Base-by-base conservation (phyloP, 2,888 invertebrate genomes). In the Eurytoma californica region DNA sequence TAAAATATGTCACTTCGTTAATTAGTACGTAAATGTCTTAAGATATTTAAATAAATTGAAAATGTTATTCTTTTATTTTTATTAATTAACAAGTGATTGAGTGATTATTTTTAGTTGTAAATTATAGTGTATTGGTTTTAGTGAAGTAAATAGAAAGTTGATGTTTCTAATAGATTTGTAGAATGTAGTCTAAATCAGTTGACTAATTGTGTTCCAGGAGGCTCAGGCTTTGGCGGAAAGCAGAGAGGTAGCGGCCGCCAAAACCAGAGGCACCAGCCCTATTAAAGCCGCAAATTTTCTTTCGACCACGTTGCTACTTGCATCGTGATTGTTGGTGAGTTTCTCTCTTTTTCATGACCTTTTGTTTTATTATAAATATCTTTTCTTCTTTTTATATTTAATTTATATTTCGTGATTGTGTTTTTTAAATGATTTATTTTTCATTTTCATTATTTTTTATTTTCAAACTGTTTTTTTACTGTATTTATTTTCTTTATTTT, bases 191-290 rank as follows among this genome's bases (percentile, higher is more conserved):
- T 80, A 18, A 78, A 79, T 67, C 28, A 74, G 77, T 76, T 18
- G 13, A 74, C 63, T 88, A 89, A 86, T 86, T 90, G 86, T 89
- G 88, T 90, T 90, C 86, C 90, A 90, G 92, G 92, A 89, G 91
- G 92, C 89, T 91, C 92, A 88, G 92, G 94, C 90, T 95, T 94
- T 92, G 95, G 96, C 88, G 96, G 96, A 91, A 96, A 96, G 93
- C 95, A 96, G 92, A 94, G 95, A 90, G 95, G 96, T 90, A 92
- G 92, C 88, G 90, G 90, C 87, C 91, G 91, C 86, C 91, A 91
- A 87, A 95, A 95, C 92, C 95, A 95, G 92, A 94, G 96, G 94
- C 96, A 96, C 93, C 95, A 96, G 92, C 96, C 96, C 91, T 96
- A 96, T 92, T 96, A 95, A 91, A 87, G 88, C 88, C 88, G 87